phyloP scores from a whole-genome alignment of 2,888 invertebrate genomes.

The Drosophila anomalata region DNA sequence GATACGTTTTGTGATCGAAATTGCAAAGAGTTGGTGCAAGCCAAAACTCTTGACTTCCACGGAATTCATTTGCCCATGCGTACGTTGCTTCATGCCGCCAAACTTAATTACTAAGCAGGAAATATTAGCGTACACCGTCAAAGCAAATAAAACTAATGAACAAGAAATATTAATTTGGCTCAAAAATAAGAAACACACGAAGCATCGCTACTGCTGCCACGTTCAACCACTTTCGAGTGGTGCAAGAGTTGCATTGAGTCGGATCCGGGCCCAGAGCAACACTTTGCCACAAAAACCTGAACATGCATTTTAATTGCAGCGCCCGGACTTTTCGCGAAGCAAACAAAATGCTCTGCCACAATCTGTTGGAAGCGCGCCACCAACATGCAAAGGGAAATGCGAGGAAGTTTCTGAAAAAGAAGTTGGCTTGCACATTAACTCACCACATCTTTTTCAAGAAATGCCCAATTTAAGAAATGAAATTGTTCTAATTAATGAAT shows the following conservation, averaged over 20 bases:
- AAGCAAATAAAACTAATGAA: slow-evolving; percentile 77
- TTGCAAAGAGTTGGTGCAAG: slow-evolving; percentile 63
- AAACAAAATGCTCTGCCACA: slow-evolving; percentile 68
- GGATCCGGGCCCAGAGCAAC: slow-evolving; percentile 43
- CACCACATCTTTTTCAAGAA: no score
- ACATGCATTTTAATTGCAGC: slow-evolving; percentile 75
- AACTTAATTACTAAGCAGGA: slow-evolving; percentile 74
- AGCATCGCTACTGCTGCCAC: slow-evolving; percentile 21
- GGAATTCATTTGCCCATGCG: slow-evolving; percentile 43
- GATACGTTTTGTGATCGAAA: slow-evolving; percentile 66
- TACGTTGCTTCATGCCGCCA: slow-evolving; percentile 53
- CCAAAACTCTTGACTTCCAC: slow-evolving; percentile 16
- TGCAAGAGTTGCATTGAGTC: slow-evolving; percentile 16
- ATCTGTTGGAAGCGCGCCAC: slow-evolving; percentile 61
- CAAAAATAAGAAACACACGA: slow-evolving; percentile 55
- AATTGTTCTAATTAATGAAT: no score
- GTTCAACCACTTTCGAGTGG: slow-evolving; percentile 50
- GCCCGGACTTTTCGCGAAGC: slow-evolving; percentile 50
- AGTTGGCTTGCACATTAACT: slow-evolving; percentile 2
- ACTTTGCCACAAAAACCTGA: slow-evolving; percentile 70
- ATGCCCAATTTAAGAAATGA: no score
- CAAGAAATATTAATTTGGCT: slow-evolving; percentile 73
- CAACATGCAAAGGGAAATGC: slow-evolving; percentile 30
- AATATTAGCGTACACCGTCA: slow-evolving; percentile 60
- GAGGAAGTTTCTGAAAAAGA: background rate